These are phyloP conservation scores for Arbacia lixula DNA, from an alignment of 53 echinoderm and acorn worm genomes.

Conservation along the genomic window DNA sequence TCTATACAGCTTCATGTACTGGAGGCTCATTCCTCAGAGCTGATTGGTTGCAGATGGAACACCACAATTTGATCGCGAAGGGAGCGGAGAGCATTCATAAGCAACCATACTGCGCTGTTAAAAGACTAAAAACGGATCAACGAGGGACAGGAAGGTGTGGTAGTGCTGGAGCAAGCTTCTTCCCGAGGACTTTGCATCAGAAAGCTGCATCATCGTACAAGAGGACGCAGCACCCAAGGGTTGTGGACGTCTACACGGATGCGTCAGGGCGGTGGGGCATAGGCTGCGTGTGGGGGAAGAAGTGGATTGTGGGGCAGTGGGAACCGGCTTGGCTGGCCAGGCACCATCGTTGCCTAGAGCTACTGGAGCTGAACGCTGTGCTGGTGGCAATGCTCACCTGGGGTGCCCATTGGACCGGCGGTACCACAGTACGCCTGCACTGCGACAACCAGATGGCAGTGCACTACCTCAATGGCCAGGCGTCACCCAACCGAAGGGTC, in stretches of 20 bases:
- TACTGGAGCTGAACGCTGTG: conserved; percentile 46
- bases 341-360: conserved; percentile 21
- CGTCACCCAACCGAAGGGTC: not conserved
- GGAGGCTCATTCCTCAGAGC: too few species aligned
- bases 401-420: conserved; percentile 32
- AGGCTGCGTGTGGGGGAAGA: conserved; percentile 47
- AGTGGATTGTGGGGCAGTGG: conserved; percentile 51
- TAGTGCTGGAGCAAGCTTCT: too few species aligned
- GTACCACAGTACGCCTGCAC: conserved; percentile 17
- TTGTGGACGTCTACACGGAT: conserved; percentile 37
- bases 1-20: too few species aligned
- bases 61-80: too few species aligned
- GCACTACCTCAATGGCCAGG: conserved; percentile 7
- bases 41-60: too few species aligned
- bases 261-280: conserved; percentile 45
- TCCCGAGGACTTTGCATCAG: too few species aligned
- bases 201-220: too few species aligned
- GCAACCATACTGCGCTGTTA: too few species aligned
- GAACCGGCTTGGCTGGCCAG: conserved; percentile 32
- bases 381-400: conserved; percentile 47
- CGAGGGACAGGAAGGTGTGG: too few species aligned
- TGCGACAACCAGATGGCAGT: conserved; percentile 46
- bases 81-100: too few species aligned
- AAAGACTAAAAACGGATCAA: too few species aligned
- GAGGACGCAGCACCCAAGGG: too few species aligned